Conservation (phyloP, 2,113 vertebrate genomes). For the Rostratula benghalensis region DNA sequence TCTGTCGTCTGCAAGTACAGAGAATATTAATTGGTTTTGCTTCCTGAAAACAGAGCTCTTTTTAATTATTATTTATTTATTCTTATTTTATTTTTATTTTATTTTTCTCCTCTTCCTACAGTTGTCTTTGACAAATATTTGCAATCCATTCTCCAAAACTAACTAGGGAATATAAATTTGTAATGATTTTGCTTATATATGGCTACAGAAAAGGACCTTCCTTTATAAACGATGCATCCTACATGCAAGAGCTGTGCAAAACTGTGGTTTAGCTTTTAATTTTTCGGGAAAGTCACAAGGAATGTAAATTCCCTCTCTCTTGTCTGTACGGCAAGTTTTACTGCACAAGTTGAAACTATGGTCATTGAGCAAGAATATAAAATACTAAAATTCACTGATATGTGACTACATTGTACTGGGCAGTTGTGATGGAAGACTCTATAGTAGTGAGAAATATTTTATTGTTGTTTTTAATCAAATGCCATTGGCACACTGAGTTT, state of each 20-base stretch:
- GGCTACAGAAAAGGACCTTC: not conserved
- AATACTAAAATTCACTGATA: not conserved
- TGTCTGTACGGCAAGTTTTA: not conserved
- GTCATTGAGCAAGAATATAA: not conserved
- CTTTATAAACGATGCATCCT: not conserved
- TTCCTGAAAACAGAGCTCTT: not conserved
- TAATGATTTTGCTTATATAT: not conserved
- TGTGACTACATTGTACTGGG: not conserved
- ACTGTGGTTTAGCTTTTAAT: not conserved
- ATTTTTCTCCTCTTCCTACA: not conserved
- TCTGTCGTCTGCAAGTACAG: conserved; percentile 18
- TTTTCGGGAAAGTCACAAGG: not conserved
- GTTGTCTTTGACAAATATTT: conserved; percentile 4
- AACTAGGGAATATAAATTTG: not conserved
- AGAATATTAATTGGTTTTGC: conserved; percentile 47
- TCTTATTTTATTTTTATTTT: too few relatives aligned
- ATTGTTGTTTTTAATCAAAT: not conserved
- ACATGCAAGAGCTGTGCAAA: not conserved
- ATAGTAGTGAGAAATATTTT: not conserved
- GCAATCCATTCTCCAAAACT: not conserved
- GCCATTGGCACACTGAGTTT: not conserved
- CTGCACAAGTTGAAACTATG: not conserved
- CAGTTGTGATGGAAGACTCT: not conserved
- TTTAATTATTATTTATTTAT: not conserved
- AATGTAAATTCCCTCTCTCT: not conserved